Evolutionary conservation across 2,888 invertebrate species (phyloP).

Genomic region (Anodontia alba): DNA sequence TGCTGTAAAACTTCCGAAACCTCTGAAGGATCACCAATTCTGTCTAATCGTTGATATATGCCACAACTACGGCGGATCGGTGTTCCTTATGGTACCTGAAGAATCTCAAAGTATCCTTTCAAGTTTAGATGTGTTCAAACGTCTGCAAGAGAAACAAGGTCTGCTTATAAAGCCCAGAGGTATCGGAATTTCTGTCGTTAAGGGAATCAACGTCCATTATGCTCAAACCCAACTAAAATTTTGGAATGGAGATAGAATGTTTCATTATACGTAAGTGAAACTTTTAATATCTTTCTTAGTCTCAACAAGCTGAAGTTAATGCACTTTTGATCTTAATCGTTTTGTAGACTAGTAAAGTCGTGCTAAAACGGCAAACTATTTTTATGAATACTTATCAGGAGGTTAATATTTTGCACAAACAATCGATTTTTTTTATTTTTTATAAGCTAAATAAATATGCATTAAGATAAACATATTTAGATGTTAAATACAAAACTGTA

Average conservation of each 20-base stretch:
- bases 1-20: slow-evolving; percentile 30
- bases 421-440: too few species aligned
- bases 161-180: slow-evolving; percentile 39
- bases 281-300: too few species aligned
- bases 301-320: too few species aligned
- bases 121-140: slow-evolving; percentile 29
- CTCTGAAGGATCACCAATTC: slow-evolving; percentile 32
- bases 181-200: slow-evolving; percentile 38
- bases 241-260: slow-evolving; percentile 46
- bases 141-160: slow-evolving; percentile 9
- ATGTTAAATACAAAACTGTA: too few species aligned
- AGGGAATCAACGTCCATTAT: slow-evolving; percentile 32
- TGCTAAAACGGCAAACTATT: too few species aligned
- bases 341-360: too few species aligned
- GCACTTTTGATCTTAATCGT: too few species aligned
- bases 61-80: slow-evolving; percentile 34
- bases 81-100: slow-evolving; percentile 53
- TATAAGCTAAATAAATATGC: too few species aligned
- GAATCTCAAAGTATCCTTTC: slow-evolving; percentile 30
- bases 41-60: slow-evolving; percentile 53
- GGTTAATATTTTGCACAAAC: too few species aligned
- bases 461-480: too few species aligned
- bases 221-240: slow-evolving; percentile 16
- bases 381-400: too few species aligned
- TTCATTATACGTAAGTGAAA: slow-evolving; percentile 42